These are phyloP conservation scores for Etia nguti DNA, from an alignment of 2,113 vertebrate genomes.

Conservation along the genomic window DNA sequence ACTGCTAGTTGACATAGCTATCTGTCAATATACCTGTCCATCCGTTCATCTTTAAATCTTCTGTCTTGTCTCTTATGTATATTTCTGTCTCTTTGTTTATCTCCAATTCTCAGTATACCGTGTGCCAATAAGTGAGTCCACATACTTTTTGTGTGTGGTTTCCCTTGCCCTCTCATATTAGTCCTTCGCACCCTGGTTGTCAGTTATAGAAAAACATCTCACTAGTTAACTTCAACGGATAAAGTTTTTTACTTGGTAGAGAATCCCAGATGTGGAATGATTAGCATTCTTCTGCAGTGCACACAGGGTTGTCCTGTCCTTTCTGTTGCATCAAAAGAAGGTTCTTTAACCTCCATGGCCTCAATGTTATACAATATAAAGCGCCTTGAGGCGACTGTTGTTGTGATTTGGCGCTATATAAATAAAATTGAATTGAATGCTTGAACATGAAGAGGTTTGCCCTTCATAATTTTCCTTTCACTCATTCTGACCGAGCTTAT, in stretches of 20 bases:
- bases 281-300: neutral
- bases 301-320: neutral
- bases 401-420: too few species aligned
- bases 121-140: neutral
- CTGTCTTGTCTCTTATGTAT: neutral
- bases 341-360: neutral
- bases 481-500: neutral
- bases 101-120: neutral
- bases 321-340: neutral
- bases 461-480: neutral
- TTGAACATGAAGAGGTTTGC: neutral
- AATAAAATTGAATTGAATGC: too few species aligned
- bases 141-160: neutral
- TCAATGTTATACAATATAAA: too few species aligned
- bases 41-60: neutral
- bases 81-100: neutral
- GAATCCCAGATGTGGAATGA: neutral
- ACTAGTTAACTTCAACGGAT: neutral
- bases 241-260: constrained; percentile 1
- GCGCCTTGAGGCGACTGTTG: too few species aligned
- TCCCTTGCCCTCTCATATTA: neutral
- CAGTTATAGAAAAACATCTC: neutral
- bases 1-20: neutral
- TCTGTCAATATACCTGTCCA: neutral
- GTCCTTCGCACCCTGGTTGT: neutral